Evolutionary conservation across 2,888 invertebrate species (phyloP).

Genomic region (Hymenopus coronatus): DNA sequence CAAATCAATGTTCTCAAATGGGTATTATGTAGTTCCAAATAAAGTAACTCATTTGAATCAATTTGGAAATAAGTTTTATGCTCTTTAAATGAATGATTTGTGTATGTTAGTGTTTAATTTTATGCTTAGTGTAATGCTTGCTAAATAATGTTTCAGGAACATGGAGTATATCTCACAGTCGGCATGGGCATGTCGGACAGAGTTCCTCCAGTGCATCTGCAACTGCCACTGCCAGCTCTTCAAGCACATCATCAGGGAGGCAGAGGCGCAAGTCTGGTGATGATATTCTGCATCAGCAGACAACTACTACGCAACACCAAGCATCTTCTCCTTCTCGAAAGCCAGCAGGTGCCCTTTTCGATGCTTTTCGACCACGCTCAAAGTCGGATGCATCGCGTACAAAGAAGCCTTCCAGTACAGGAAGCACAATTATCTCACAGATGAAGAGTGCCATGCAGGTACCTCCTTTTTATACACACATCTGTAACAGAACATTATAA

Average conservation of each 20-base stretch:
- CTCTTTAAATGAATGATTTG: too few species aligned
- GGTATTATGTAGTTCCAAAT: too few species aligned
- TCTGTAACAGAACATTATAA: too few species aligned
- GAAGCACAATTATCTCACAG: constrained; percentile 72
- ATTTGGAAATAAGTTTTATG: too few species aligned
- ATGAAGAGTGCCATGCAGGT: constrained; percentile 83
- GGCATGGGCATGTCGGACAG: constrained; percentile 24
- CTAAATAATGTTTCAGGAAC: constrained; percentile 33
- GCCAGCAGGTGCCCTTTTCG: constrained; percentile 64
- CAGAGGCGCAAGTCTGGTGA: constrained; percentile 45
- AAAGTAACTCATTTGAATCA: too few species aligned
- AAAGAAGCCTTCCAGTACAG: constrained; percentile 42
- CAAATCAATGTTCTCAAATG: too few species aligned
- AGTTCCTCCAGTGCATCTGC: constrained; percentile 18
- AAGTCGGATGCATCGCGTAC: constrained; percentile 68
- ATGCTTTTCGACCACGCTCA: constrained; percentile 74
- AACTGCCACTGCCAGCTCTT: constrained; percentile 29
- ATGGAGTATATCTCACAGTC: constrained; percentile 36
- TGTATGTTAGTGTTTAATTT: too few species aligned
- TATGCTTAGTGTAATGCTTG: too few species aligned
- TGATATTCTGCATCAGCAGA: constrained; percentile 42
- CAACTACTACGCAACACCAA: constrained; percentile 34
- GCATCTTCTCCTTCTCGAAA: constrained; percentile 58
- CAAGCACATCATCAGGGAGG: constrained; percentile 45
- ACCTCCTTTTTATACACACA: constrained; percentile 34